These are phyloP conservation scores for Hydraecia micacea DNA, from an alignment of 2,888 invertebrate genomes.

Conservation along the genomic window DNA sequence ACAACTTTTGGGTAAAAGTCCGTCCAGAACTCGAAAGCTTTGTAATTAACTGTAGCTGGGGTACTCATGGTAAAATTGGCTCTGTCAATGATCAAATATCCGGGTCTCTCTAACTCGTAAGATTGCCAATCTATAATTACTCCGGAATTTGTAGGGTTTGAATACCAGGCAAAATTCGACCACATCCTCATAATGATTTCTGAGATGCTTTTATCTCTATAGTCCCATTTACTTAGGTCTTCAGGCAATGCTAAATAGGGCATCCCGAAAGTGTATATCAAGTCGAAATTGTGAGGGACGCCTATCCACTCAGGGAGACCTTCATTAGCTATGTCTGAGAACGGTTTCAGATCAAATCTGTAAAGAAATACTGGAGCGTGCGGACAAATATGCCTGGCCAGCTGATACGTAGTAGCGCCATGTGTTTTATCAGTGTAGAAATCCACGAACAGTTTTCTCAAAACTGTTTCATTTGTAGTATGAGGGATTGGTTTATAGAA, in stretches of 20 bases:
- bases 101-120: conserved; percentile 92
- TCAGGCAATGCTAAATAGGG: conserved; percentile 92
- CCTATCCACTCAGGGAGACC: conserved; percentile 94
- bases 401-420: conserved; percentile 92
- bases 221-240: conserved; percentile 93
- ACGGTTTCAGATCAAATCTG: conserved; percentile 94
- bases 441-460: conserved; percentile 92
- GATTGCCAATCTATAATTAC: conserved; percentile 94
- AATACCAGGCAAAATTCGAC: conserved; percentile 94
- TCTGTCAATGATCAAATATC: conserved; percentile 93
- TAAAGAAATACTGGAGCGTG: conserved; percentile 92
- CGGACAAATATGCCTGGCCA: conserved; percentile 92
- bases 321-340: conserved; percentile 91
- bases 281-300: conserved; percentile 95
- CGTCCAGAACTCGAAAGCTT: conserved; percentile 95
- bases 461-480: conserved; percentile 90
- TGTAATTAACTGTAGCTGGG: conserved; percentile 92
- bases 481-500: conserved; percentile 93
- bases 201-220: conserved; percentile 94
- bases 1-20: conserved; percentile 95
- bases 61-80: conserved; percentile 94
- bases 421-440: conserved; percentile 94
- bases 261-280: conserved; percentile 95
- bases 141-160: conserved; percentile 93
- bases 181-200: conserved; percentile 95